Conservation (phyloP, 2,888 invertebrate species). For the Idaea straminata region DNA sequence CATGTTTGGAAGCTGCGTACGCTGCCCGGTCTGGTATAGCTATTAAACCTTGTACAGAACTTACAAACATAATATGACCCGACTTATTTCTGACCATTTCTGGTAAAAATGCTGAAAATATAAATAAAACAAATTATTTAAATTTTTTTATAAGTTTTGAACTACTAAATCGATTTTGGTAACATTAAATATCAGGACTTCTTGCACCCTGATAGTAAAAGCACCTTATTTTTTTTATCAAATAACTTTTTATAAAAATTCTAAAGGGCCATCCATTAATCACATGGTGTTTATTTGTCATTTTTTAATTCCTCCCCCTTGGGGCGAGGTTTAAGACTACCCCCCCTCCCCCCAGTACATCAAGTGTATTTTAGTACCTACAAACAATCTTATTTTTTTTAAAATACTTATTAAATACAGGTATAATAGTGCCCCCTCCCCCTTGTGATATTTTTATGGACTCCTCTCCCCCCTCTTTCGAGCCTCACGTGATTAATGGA, state of each 20-base stretch:
- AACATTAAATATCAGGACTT: no score
- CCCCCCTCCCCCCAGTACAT: no score
- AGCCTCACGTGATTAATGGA: no score
- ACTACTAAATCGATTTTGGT: background rate
- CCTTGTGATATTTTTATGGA: no score
- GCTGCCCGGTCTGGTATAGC: conserved; percentile 93
- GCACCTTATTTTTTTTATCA: background rate
- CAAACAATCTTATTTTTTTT: no score
- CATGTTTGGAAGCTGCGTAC: conserved; percentile 96
- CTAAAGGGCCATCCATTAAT: no score
- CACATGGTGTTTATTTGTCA: no score
- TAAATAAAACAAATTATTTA: background rate
- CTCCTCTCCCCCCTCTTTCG: no score
- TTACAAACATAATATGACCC: conserved; percentile 93
- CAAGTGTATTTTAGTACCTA: no score
- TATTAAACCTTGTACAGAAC: conserved; percentile 96
- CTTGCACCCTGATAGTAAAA: no score
- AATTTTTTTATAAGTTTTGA: background rate
- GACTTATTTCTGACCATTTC: conserved; percentile 87
- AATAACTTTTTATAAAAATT: background rate
- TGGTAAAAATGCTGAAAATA: conserved; percentile 87
- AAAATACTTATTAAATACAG: background rate
- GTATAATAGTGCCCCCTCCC: background rate
- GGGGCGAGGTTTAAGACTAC: no score
- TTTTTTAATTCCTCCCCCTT: no score